phyloP scores from a whole-genome alignment of 2,888 invertebrate species.

The Acheta domesticus region DNA sequence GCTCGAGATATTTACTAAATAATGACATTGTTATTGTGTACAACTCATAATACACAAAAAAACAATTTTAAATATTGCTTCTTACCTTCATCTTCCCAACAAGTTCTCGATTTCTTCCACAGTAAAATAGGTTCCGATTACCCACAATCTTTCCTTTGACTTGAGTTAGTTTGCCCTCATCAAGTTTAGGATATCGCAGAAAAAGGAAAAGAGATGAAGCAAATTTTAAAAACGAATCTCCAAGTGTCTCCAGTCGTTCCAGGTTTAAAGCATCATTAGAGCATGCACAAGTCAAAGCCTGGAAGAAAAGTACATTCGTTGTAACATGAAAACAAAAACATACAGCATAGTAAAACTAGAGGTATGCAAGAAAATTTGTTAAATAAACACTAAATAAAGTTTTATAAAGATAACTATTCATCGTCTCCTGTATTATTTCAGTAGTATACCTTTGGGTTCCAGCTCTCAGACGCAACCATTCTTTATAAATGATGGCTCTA shows the following conservation, averaged over 20 bases:
- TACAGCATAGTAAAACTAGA: too few species aligned
- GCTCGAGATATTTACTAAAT: too few species aligned
- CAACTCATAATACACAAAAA: too few species aligned
- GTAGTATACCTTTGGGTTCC: too few species aligned
- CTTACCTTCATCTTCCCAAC: conserved; percentile 57
- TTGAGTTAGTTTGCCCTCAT: conserved; percentile 76
- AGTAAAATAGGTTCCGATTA: conserved; percentile 81
- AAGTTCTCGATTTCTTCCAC: conserved; percentile 58
- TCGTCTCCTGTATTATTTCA: too few species aligned
- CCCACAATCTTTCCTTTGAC: conserved; percentile 70
- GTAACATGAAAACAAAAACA: too few species aligned
- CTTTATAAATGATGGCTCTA: too few species aligned
- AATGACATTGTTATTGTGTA: too few species aligned
- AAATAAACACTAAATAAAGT: too few species aligned
- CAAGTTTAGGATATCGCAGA: conserved; percentile 61
- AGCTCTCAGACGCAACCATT: too few species aligned
- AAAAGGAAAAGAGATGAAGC: conserved; percentile 69
- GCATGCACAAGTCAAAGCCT: conserved; percentile 68
- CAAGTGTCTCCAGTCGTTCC: conserved; percentile 82
- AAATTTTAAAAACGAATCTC: conserved; percentile 85
- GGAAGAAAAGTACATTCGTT: conserved; percentile 38
- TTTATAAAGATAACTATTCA: too few species aligned
- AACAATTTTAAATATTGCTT: neutral
- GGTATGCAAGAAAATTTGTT: too few species aligned
- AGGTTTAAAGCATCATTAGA: conserved; percentile 73